Evolutionary conservation across 2,888 invertebrate species (phyloP).

Genomic region (Oxycera nigricornis): DNA sequence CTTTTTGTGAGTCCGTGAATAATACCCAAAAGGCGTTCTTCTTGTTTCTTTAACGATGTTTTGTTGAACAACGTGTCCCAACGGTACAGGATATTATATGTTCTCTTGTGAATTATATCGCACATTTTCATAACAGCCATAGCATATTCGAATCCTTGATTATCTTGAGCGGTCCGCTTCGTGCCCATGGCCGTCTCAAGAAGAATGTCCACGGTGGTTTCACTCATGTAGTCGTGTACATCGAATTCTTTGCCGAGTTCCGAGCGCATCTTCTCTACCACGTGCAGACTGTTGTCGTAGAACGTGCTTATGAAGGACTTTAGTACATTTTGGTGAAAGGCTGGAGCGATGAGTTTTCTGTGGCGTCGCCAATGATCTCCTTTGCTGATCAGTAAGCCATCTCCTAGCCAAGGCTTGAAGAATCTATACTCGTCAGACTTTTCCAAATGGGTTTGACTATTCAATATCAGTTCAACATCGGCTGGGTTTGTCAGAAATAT

Average conservation of each 20-base stretch:
- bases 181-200: slow-evolving; percentile 86
- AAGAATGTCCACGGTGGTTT: slow-evolving; percentile 79
- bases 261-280: slow-evolving; percentile 70
- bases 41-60: slow-evolving; percentile 73
- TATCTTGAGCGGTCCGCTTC: slow-evolving; percentile 73
- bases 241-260: slow-evolving; percentile 77
- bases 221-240: slow-evolving; percentile 80
- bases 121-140: slow-evolving; percentile 89
- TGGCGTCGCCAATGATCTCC: slow-evolving; percentile 82
- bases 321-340: slow-evolving; percentile 82
- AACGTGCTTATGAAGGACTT: slow-evolving; percentile 81
- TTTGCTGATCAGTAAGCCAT: slow-evolving; percentile 78
- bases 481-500: slow-evolving; percentile 73
- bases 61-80: slow-evolving; percentile 75
- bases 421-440: slow-evolving; percentile 77
- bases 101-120: slow-evolving; percentile 80
- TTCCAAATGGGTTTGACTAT: slow-evolving; percentile 77
- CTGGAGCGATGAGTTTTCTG: slow-evolving; percentile 83
- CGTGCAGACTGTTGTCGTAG: slow-evolving; percentile 75
- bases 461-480: slow-evolving; percentile 77
- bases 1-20: slow-evolving; percentile 81
- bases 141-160: slow-evolving; percentile 79
- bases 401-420: slow-evolving; percentile 82
- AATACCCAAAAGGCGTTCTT: slow-evolving; percentile 70
- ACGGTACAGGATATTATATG: slow-evolving; percentile 76